Percentiles rank a stretch among this genome's conserved stretches.
These are phyloP conservation scores for Cistogaster globosa DNA, from an alignment of 2,888 invertebrate genomes.

Conservation along the genomic window DNA sequence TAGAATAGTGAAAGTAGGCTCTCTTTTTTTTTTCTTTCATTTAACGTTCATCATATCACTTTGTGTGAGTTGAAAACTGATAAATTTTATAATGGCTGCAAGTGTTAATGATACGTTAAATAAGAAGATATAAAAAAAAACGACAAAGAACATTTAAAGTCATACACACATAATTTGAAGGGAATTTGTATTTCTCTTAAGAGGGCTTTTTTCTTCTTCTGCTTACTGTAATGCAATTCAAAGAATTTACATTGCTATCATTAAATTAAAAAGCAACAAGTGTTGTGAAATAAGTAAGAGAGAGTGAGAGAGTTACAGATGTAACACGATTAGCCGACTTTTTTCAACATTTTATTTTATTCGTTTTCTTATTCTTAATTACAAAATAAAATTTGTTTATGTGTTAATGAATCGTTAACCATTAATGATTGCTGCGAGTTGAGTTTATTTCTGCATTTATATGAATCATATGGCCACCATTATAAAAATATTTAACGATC, in stretches of 20 bases:
- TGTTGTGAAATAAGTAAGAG: background rate
- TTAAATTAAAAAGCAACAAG: background rate
- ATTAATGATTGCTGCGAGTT: constrained; percentile 8
- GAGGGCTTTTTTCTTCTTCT: constrained; percentile 7
- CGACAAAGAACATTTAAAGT: constrained; percentile 38
- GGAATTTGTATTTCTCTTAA: constrained; percentile 15
- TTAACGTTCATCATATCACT: constrained; percentile 42
- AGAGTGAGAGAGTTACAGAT: constrained; percentile 33
- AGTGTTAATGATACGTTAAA: constrained; percentile 72
- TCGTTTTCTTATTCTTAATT: constrained; percentile 2
- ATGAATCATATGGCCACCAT: constrained; percentile 49
- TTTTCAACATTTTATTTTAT: background rate
- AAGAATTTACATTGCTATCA: constrained; percentile 68
- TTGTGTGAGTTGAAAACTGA: constrained; percentile 38
- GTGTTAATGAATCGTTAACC: constrained; percentile 35
- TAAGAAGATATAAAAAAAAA: constrained; percentile 61
- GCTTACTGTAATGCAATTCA: constrained; percentile 44
- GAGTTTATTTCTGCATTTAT: background rate
- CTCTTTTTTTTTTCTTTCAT: constrained; percentile 32
- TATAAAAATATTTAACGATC: constrained; percentile 42
- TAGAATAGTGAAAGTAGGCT: no score
- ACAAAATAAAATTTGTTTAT: constrained; percentile 39
- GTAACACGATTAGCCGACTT: constrained; percentile 61
- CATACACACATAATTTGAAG: constrained; percentile 37
- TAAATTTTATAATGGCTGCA: constrained; percentile 55